These are phyloP conservation scores for Pristionchus entomophagus DNA, from an alignment of 2,888 invertebrate genomes.

Conservation along the genomic window DNA sequence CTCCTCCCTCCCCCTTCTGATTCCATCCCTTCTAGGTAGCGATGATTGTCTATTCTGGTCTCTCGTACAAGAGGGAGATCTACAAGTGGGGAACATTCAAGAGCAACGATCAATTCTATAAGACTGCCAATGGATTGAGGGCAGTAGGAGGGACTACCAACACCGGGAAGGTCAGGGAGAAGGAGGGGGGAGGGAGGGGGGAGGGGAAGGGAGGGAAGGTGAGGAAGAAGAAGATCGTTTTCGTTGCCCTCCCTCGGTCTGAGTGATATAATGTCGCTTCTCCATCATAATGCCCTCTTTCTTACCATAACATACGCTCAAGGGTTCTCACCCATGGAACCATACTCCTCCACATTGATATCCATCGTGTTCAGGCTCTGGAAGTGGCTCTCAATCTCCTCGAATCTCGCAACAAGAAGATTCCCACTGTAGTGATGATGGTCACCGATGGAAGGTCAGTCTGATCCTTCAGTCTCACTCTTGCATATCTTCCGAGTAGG, in stretches of 20 bases:
- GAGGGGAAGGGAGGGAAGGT: no score
- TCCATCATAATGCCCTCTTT: no score
- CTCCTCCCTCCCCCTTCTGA: neutral
- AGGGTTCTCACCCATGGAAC: no score
- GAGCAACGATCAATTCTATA: conserved; percentile 69
- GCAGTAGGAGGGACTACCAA: conserved; percentile 73
- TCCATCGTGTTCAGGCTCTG: conserved; percentile 58
- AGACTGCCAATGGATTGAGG: conserved; percentile 61
- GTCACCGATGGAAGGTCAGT: conserved; percentile 69
- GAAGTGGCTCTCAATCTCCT: conserved; percentile 66
- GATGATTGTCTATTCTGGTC: conserved; percentile 73
- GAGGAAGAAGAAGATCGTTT: no score
- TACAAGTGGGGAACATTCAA: conserved; percentile 73
- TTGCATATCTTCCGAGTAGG: neutral
- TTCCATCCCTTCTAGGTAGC: conserved; percentile 56
- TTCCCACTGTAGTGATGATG: conserved; percentile 71
- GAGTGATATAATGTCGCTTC: no score
- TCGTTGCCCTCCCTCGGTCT: no score
- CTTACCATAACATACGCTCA: no score
- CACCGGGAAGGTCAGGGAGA: conserved; percentile 61
- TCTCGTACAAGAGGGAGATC: conserved; percentile 59
- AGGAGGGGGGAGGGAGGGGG: no score
- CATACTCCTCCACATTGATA: neutral
- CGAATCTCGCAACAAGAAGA: conserved; percentile 66
- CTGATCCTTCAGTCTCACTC: neutral